Conservation (phyloP, 1,140 invertebrate species). For the Lineus longissimus region DNA sequence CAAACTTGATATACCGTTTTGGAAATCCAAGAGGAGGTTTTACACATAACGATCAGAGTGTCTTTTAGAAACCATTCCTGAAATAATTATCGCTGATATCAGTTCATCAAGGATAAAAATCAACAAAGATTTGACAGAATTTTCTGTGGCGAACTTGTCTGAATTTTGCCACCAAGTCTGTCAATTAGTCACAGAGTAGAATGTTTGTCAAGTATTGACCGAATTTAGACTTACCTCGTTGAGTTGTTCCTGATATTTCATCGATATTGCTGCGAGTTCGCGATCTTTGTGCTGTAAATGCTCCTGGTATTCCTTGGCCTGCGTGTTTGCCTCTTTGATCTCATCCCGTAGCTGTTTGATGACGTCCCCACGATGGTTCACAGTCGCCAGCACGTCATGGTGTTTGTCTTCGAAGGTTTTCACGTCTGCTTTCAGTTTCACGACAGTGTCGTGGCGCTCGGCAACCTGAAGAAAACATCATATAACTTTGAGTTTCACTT, state of each 20-base stretch:
- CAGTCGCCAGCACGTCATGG: constrained; percentile 35
- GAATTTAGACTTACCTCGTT: background rate
- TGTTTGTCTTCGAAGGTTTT: constrained; percentile 45
- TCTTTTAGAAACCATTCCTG: no score
- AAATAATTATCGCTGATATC: no score
- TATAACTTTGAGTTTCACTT: constrained; percentile 8
- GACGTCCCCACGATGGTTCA: constrained; percentile 40
- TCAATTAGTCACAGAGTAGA: no score
- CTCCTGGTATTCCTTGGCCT: background rate
- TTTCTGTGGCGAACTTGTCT: no score
- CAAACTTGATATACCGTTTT: no score
- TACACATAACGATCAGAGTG: no score
- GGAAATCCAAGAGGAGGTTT: no score
- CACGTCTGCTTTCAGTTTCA: constrained; percentile 40
- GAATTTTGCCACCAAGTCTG: no score
- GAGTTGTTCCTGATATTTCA: background rate
- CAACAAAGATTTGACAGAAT: no score
- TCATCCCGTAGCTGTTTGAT: constrained; percentile 46
- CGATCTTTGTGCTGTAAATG: background rate
- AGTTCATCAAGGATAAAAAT: no score
- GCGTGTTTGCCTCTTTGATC: constrained; percentile 25
- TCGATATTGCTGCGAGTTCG: background rate
- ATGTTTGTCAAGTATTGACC: no score
- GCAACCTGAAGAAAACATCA: constrained; percentile 35
- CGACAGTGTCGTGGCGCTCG: constrained; percentile 40